These are phyloP conservation scores for Pteronotus mesoamericanus DNA, from an alignment of 2,797 vertebrate genomes.

Conservation along the genomic window DNA sequence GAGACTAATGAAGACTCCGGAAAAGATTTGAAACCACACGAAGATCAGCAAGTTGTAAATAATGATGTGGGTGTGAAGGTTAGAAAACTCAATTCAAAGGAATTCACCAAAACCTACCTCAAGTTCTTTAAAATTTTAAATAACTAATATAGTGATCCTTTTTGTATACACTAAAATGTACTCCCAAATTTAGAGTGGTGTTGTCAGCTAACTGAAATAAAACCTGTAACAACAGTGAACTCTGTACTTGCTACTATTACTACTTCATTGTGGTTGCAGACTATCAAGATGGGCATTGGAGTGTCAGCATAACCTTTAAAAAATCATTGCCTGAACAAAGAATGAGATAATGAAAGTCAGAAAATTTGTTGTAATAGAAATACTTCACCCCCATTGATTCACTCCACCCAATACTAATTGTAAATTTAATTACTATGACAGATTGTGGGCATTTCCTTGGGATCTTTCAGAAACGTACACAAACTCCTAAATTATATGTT, in stretches of 20 bases:
- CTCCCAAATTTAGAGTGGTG: not conserved
- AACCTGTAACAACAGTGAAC: not conserved
- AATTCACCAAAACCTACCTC: not conserved
- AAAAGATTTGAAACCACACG: conserved; percentile 85
- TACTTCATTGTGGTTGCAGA: not conserved
- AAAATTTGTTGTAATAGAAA: not conserved
- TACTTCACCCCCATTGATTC: not conserved
- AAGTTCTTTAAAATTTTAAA: conserved; percentile 8
- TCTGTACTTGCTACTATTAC: not conserved
- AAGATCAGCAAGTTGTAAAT: conserved; percentile 88
- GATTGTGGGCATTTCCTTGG: not conserved
- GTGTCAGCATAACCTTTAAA: not conserved
- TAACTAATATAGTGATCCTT: not conserved
- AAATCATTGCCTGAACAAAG: not conserved
- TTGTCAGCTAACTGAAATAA: not conserved
- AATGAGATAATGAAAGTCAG: conserved; percentile 18
- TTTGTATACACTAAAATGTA: not conserved
- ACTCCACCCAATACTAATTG: not conserved
- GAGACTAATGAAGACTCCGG: conserved; percentile 88
- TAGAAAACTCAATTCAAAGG: conserved; percentile 60
- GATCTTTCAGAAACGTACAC: not conserved
- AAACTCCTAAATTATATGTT: not conserved
- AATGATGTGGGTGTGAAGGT: conserved; percentile 95
- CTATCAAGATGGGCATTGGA: not conserved
- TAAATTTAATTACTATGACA: conserved; percentile 22